These are phyloP conservation scores for Aethes cnicana DNA, from an alignment of 2,888 invertebrate species.

Conservation along the genomic window DNA sequence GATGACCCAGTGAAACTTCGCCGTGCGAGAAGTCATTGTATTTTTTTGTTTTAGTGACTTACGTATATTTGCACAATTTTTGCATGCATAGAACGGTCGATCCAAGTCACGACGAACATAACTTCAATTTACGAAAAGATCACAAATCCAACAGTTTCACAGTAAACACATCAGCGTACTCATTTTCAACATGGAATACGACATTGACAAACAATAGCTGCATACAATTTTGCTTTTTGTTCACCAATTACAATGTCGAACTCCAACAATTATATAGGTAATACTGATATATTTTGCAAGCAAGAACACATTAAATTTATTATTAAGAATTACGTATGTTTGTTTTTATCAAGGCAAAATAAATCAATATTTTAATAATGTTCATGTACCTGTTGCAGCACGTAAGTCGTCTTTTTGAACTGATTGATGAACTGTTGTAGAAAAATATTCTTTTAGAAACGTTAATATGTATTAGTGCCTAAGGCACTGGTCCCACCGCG, in stretches of 20 bases:
- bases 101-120: no score
- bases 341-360: background rate
- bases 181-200: background rate
- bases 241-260: slow-evolving; percentile 16
- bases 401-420: slow-evolving; percentile 25
- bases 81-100: no score
- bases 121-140: no score
- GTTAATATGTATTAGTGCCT: no score
- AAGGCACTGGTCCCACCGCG: no score
- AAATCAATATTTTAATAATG: slow-evolving; percentile 16
- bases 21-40: no score
- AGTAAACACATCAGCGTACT: background rate
- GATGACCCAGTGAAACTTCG: no score
- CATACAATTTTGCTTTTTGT: slow-evolving; percentile 6
- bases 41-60: no score
- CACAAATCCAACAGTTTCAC: slow-evolving; percentile 2
- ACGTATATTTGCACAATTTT: no score
- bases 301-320: background rate
- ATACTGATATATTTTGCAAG: slow-evolving; percentile 16
- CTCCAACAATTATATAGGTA: slow-evolving; percentile 6
- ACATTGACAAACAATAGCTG: slow-evolving; percentile 14
- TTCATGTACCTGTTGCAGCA: slow-evolving; percentile 20
- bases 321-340: background rate
- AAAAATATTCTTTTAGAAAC: slow-evolving; percentile 25
- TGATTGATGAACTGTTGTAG: slow-evolving; percentile 27